Evolutionary conservation across 2,797 vertebrate genomes (phyloP).

Genomic region (Rhabdomys pumilio): DNA sequence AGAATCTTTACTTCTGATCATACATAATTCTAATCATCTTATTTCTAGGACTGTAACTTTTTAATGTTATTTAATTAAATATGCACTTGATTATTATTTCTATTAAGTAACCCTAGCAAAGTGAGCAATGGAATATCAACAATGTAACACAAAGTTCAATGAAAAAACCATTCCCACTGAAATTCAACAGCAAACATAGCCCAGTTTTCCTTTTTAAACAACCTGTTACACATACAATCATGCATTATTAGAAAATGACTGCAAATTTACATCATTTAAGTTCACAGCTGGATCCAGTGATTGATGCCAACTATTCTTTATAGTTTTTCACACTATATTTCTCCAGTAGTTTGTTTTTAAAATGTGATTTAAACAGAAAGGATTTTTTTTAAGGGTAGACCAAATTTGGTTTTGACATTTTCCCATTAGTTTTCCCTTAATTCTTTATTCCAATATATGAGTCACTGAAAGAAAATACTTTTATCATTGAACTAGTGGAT

Average conservation of each 20-base stretch:
- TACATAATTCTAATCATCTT: constrained; percentile 41
- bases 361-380: constrained; percentile 37
- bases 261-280: constrained; percentile 53
- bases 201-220: constrained; percentile 61
- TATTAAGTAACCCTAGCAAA: constrained; percentile 55
- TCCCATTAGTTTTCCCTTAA: constrained; percentile 59
- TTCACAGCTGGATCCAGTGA: constrained; percentile 46
- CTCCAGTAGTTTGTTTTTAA: constrained; percentile 60
- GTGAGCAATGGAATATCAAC: constrained; percentile 40
- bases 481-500: constrained; percentile 28
- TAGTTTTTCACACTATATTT: constrained; percentile 58
- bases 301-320: constrained; percentile 53
- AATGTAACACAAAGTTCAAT: constrained; percentile 37
- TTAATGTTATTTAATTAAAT: constrained; percentile 54
- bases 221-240: constrained; percentile 4
- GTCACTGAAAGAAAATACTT: constrained; percentile 33
- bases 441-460: constrained; percentile 60
- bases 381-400: constrained; percentile 12
- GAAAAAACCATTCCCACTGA: constrained; percentile 60
- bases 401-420: constrained; percentile 50
- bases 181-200: constrained; percentile 61
- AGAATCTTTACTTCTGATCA: constrained; percentile 55
- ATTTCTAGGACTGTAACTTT: constrained; percentile 43
- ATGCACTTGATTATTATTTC: constrained; percentile 65
- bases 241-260: constrained; percentile 70